Conservation (phyloP, 2,888 invertebrate genomes). For the Alloscopus bannaensis region DNA sequence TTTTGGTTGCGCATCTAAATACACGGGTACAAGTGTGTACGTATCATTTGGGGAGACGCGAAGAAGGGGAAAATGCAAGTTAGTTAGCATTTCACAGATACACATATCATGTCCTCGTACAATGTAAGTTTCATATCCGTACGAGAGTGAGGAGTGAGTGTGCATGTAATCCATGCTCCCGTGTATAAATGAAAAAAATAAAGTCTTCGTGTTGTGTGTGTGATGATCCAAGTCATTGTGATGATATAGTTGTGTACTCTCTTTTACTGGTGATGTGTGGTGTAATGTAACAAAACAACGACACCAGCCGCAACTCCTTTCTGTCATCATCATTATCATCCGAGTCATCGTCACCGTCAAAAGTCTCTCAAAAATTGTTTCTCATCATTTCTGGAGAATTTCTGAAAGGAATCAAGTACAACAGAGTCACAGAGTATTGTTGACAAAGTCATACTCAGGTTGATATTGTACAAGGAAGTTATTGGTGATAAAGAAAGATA, state of each 20-base stretch:
- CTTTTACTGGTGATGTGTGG: constrained; percentile 19
- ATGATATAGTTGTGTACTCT: constrained; percentile 18
- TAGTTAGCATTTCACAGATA: constrained; percentile 6
- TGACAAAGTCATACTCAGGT: too few species aligned
- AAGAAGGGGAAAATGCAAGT: constrained; percentile 17
- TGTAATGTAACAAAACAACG: constrained; percentile 24
- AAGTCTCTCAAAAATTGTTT: too few species aligned
- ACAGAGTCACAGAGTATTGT: background rate
- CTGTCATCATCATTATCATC: constrained; percentile 36
- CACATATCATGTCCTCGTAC: background rate
- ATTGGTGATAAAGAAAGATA: background rate
- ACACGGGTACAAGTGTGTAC: background rate
- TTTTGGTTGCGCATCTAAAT: too few species aligned
- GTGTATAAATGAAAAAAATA: too few species aligned
- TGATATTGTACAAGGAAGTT: background rate
- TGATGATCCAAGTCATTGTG: background rate
- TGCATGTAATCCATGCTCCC: too few species aligned
- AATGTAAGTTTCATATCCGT: background rate
- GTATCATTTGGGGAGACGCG: constrained; percentile 14
- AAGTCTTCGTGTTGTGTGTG: too few species aligned
- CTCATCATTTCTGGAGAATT: too few species aligned
- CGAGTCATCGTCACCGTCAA: constrained; percentile 26
- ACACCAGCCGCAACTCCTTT: constrained; percentile 42
- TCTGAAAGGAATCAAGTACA: background rate
- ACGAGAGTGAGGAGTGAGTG: background rate